Base-by-base conservation (phyloP, 2,888 invertebrate species). In the Epinotia nisella region DNA sequence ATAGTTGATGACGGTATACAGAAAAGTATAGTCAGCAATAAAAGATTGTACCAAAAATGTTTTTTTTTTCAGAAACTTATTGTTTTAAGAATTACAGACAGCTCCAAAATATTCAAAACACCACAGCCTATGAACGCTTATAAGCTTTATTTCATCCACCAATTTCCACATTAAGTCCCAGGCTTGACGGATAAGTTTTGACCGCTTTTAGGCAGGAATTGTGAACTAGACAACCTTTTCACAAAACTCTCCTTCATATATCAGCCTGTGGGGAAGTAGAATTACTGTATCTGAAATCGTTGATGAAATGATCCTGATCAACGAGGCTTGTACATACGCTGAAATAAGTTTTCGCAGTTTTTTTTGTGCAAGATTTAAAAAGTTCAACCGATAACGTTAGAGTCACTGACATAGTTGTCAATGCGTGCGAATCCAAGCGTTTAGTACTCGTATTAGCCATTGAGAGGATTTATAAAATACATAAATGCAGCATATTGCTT, bases 171-270 rank as follows among this genome's bases (percentile, higher is more conserved):
- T 65, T 62, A 71, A 49, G 51, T 51, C 21, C 49, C 15, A 17
- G 49, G 35, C 15, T 17, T 53, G 41, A 29, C 19, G 11, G 49
- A 51, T 65, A 49, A 56, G 35, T 58, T 72, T 41, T 49, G 49
- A 56, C 41, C 29, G 72, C 67, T 61, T 72, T 72, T 62, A 56
- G 61, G 35, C 39, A 55, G 29, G 55, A 61, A 62, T n/a, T 62
- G 51, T n/a, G 15, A 35, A 29, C 55, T 60, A 11, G 29, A 15
- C 19, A 56, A 56, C 61, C 67, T 35, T 45, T 51, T 11, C 13
- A 13, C 55, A 61, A 62, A 70, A 56, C 56, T 70, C n/a, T 9
- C 11, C 45, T 41, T 29, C 24, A 13, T 49, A 17, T 64, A 61
- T 45, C 24, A 53, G 13, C 5, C 24, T 62, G 49, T 3, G 29